phyloP scores from a whole-genome alignment of 1,140 invertebrate species.

The Drosophila bocqueti region DNA sequence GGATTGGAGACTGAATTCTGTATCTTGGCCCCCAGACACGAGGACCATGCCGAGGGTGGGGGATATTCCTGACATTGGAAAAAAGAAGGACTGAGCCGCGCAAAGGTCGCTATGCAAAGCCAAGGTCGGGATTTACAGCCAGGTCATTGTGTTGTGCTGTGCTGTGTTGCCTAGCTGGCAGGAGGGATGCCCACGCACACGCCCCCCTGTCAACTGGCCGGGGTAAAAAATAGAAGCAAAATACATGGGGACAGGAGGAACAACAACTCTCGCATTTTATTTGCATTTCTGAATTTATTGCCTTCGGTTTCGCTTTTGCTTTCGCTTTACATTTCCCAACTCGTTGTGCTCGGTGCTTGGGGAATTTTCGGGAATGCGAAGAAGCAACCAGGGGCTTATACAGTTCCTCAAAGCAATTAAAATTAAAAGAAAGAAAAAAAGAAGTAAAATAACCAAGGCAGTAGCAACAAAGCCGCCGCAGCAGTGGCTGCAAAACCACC shows the following conservation, averaged over 20 bases:
- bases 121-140: slow-evolving; percentile 61
- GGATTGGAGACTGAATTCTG: slow-evolving; percentile 12
- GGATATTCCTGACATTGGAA: slow-evolving; percentile 11
- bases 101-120: slow-evolving; percentile 58
- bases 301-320: slow-evolving; percentile 45
- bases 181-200: slow-evolving; percentile 41
- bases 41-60: slow-evolving; percentile 16
- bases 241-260: slow-evolving; percentile 24
- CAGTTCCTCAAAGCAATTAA: slow-evolving; percentile 73
- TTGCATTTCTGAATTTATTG: slow-evolving; percentile 75
- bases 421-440: slow-evolving; percentile 35
- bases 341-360: slow-evolving; percentile 39
- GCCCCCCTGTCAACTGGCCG: slow-evolving; percentile 18
- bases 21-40: slow-evolving; percentile 29
- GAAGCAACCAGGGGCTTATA: slow-evolving; percentile 33
- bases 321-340: slow-evolving; percentile 55
- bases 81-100: slow-evolving; percentile 24
- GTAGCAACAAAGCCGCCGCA: slow-evolving; percentile 49
- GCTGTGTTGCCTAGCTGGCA: slow-evolving; percentile 22
- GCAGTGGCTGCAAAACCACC: slow-evolving; percentile 22
- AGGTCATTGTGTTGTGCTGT: slow-evolving; percentile 44
- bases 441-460: slow-evolving; percentile 1
- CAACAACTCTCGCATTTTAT: slow-evolving; percentile 56
- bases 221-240: slow-evolving; percentile 50
- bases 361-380: slow-evolving; percentile 46